Evolutionary conservation across 2,113 vertebrate species (phyloP), one percentile per base, ranked within the genome.

Genomic region (Diadophis punctatus): DNA sequence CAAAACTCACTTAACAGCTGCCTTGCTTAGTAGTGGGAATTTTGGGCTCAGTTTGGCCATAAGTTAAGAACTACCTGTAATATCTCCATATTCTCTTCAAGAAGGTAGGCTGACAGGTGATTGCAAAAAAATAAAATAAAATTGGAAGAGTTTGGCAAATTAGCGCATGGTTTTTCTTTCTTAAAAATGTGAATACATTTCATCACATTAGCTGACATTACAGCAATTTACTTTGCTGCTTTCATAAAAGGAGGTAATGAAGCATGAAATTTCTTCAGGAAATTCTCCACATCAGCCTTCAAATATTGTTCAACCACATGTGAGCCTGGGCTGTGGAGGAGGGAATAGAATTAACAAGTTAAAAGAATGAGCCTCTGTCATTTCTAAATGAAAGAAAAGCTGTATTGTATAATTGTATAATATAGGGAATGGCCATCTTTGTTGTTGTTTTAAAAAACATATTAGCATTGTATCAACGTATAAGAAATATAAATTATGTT

Each of bases 181-280:
- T 89, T 95, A 92, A 86, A 93, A 96, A 96, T 84, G 27, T 93
- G 93, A 95, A 90, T 95, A 91, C 95, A 97, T 97, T 92, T 96
- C 95, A 96, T 96, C 92, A 94, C 96, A 92, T 96, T 95, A 96
- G 90, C 95, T 96, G 95, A 96, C 90, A 94, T 96, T 93, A 96
- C 92, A 95, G 96, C 96, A 95, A 96, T 96, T 97, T 97, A 96
- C 96, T 97, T 97, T 94, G 94, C 94, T 95, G 92, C 93, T 96
- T 86, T 95, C 94, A 94, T 96, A 96, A 97, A 96, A 92, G 95
- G 93, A 96, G 93, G 86, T 96, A 96, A 97, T 97, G 96, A 96
- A 95, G 96, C 97, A 95, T 96, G 92, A 95, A 97, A 95, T 94
- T 96, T 96, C 96, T 96, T 96, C 89, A 93, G 95, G 97, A 97